These are phyloP conservation scores for Ahaetulla prasina DNA, from an alignment of 2,113 vertebrate genomes.

Conservation along the genomic window DNA sequence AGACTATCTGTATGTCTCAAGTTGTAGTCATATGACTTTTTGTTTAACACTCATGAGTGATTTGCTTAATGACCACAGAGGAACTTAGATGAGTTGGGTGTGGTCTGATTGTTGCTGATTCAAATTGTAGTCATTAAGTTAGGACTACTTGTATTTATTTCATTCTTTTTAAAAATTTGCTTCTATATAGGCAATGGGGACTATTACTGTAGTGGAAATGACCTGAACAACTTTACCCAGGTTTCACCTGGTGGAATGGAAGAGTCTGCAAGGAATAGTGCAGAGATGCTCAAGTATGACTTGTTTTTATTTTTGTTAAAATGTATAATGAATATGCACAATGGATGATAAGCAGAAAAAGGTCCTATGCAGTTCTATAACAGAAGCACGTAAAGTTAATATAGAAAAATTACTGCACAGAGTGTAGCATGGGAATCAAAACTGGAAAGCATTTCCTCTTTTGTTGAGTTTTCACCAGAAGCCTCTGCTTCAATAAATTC, in stretches of 20 bases:
- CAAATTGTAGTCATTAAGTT: not conserved
- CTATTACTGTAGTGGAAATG: conserved; percentile 91
- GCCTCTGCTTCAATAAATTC: not conserved
- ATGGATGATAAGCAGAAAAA: not conserved
- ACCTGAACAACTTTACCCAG: conserved; percentile 80
- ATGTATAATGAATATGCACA: not conserved
- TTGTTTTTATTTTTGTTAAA: conserved; percentile 8
- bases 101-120: not conserved
- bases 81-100: not conserved
- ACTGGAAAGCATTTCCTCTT: not conserved
- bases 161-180: not conserved
- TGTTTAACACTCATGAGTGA: not conserved
- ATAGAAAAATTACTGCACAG: not conserved
- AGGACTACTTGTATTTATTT: not conserved
- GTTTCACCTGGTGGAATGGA: conserved; percentile 55
- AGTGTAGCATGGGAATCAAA: not conserved
- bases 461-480: not conserved
- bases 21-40: not conserved
- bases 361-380: not conserved
- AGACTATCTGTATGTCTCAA: not conserved
- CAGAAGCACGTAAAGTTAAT: not conserved
- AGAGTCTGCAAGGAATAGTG: conserved; percentile 59
- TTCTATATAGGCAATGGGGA: conserved; percentile 81
- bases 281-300: conserved; percentile 73
- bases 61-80: not conserved